Percentiles rank a stretch among this genome's conserved stretches.
Evolutionary conservation across 1,140 invertebrate species (phyloP).

Genomic region (Sitophilus oryzae): DNA sequence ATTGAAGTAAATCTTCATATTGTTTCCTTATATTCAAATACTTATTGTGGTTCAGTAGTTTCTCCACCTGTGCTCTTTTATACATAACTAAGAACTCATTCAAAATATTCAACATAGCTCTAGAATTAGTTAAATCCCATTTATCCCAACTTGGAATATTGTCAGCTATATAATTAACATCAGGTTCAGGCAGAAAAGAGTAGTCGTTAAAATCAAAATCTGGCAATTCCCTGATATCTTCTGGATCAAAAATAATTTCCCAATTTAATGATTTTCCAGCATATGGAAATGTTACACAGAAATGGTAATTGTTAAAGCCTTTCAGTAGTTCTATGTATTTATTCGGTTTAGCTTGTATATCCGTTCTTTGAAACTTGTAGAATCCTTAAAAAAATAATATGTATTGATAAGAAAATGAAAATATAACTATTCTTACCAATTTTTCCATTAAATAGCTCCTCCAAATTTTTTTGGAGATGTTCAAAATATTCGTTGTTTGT

Average conservation of each 20-base stretch:
- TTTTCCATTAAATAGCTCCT: background rate
- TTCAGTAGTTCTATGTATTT: slow-evolving; percentile 19
- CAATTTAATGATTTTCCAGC: slow-evolving; percentile 39
- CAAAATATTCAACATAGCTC: slow-evolving; percentile 35
- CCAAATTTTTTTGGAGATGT: background rate
- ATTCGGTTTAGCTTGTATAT: slow-evolving; percentile 19
- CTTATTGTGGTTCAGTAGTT: slow-evolving; percentile 34
- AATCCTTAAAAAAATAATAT: slow-evolving; percentile 13
- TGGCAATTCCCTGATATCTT: slow-evolving; percentile 36
- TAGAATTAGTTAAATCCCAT: slow-evolving; percentile 41
- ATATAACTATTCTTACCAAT: background rate
- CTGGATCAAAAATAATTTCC: slow-evolving; percentile 42
- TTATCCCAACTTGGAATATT: slow-evolving; percentile 36
- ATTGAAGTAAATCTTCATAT: slow-evolving; percentile 32
- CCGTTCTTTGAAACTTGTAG: slow-evolving; percentile 7
- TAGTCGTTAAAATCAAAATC: slow-evolving; percentile 43
- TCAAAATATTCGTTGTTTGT: background rate
- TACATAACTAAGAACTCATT: slow-evolving; percentile 39
- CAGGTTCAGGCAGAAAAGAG: slow-evolving; percentile 36
- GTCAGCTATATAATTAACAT: slow-evolving; percentile 35
- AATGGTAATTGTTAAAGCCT: slow-evolving; percentile 32
- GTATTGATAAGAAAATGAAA: background rate
- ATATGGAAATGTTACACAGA: slow-evolving; percentile 39
- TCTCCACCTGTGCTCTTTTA: slow-evolving; percentile 38
- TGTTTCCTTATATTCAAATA: slow-evolving; percentile 33